Evolutionary conservation across 2,797 vertebrate species (phyloP).

Genomic region (Telmatherina bonti): DNA sequence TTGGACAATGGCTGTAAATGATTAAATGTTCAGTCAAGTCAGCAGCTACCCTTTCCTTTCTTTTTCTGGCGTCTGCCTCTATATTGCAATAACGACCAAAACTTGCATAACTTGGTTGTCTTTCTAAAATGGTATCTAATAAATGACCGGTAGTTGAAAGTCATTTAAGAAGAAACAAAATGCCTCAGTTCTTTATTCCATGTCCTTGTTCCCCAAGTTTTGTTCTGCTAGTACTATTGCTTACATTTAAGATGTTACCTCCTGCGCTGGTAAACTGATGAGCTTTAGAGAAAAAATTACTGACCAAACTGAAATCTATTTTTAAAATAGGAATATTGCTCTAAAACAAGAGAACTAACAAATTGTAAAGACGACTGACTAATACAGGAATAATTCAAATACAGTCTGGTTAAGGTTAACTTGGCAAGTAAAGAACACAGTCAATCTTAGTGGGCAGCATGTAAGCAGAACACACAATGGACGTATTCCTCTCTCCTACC

Average conservation of each 20-base stretch:
- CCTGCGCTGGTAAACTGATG: not conserved
- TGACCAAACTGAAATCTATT: too few species aligned
- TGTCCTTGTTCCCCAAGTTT: not conserved
- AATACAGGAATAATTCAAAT: not conserved
- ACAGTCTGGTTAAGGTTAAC: conserved; percentile 50
- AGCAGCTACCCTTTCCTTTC: conserved; percentile 26
- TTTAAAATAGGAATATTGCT: not conserved
- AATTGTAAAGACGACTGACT: not conserved
- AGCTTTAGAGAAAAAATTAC: not conserved
- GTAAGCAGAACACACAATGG: conserved; percentile 74
- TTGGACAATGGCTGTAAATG: conserved; percentile 53
- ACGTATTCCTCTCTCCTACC: conserved; percentile 63
- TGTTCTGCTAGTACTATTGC: not conserved
- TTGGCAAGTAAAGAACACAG: conserved; percentile 47
- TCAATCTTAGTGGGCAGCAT: conserved; percentile 55
- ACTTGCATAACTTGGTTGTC: conserved; percentile 44
- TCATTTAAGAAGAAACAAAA: not conserved
- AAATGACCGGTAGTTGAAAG: not conserved
- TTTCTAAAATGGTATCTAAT: conserved; percentile 6
- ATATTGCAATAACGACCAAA: conserved; percentile 44
- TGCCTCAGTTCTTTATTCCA: not conserved
- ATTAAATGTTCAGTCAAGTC: conserved; percentile 41
- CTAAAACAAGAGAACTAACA: not conserved
- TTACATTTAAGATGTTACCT: not conserved
- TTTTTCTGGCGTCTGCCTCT: conserved; percentile 13